Evolutionary conservation across 2,888 invertebrate species (phyloP).

Genomic region (Hirtodrosophila histrioides): DNA sequence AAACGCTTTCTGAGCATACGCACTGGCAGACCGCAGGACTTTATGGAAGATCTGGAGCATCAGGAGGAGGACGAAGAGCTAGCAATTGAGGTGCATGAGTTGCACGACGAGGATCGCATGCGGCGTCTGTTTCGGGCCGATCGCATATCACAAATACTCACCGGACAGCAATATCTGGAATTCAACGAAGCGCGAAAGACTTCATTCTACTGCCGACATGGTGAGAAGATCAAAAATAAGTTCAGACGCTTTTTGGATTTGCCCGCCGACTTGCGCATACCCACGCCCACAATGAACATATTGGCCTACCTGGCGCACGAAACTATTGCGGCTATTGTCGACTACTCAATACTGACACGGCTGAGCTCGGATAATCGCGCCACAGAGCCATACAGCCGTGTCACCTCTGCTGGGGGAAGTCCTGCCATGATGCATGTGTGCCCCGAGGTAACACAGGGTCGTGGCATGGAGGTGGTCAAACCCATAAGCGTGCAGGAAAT

Average conservation of each 20-base stretch:
- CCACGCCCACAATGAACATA: slow-evolving; percentile 89
- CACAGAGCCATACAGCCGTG: slow-evolving; percentile 89
- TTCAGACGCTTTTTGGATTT: slow-evolving; percentile 88
- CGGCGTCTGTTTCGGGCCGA: slow-evolving; percentile 86
- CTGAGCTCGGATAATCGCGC: slow-evolving; percentile 89
- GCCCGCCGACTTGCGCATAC: slow-evolving; percentile 87
- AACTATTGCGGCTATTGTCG: slow-evolving; percentile 94
- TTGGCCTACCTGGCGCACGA: slow-evolving; percentile 94
- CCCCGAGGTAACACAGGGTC: slow-evolving; percentile 85
- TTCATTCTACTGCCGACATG: slow-evolving; percentile 87
- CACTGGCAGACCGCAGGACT: slow-evolving; percentile 80
- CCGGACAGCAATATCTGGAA: slow-evolving; percentile 88
- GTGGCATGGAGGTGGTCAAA: slow-evolving; percentile 88
- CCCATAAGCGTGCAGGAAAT: slow-evolving; percentile 92
- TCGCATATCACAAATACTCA: slow-evolving; percentile 86
- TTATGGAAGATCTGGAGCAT: slow-evolving; percentile 83
- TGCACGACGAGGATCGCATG: slow-evolving; percentile 83
- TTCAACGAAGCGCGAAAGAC: slow-evolving; percentile 91
- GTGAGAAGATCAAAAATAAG: slow-evolving; percentile 86
- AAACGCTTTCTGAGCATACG: slow-evolving; percentile 82
- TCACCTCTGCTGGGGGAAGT: slow-evolving; percentile 84
- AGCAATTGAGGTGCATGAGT: slow-evolving; percentile 85
- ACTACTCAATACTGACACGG: slow-evolving; percentile 91
- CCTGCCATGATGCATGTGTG: slow-evolving; percentile 84
- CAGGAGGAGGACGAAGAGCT: slow-evolving; percentile 86